Evolutionary conservation across 2,113 vertebrate genomes (phyloP), one percentile per base, ranked within the genome.

Genomic region (Esox niger): DNA sequence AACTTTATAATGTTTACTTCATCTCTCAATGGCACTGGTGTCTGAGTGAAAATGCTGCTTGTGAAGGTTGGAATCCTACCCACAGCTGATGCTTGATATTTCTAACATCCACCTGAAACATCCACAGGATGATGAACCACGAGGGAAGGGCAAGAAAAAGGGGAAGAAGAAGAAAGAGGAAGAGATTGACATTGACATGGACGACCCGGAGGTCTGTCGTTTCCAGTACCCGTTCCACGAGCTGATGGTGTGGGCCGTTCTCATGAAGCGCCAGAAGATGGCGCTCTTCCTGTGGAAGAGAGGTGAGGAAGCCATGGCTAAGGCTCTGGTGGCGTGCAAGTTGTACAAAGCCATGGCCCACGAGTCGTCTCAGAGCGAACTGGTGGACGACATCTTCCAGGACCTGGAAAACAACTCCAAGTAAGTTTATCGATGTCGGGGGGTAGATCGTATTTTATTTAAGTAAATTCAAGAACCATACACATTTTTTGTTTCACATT

Each of bases 331-430:
- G 57, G 97, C 97, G 35, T 99, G 97, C 65, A 99, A 98, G 64
- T 92, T 99, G 1, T 97, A 96, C 86, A 98, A 97, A 72, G 93
- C 95, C 60, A 98, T 99, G 97, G 96, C 97, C 52, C 96, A 98
- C 0, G 95, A 99, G 87, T 98, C 91, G 2, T 98, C 96, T 0
- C 94, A 96, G 86, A 98, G 96, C 1, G 95, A 98, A 74, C 90
- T 98, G 78, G 96, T 98, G 71, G 97, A 99, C 0, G 97, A 99
- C 84, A 96, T 99, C 80, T 99, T 93, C 66, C 95, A 99, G 82
- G 96, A 98, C 56, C 84, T 99, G 86, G 96, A 99, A 85, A 97
- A 95, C 90, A 97, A 97, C 79, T 99, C 97, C 38, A 99, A 93
- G 96, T 99, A 31, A 90, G 93, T 38, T 1, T 17, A 43, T 15